phyloP scores from a whole-genome alignment of 2,113 vertebrate genomes.

The Elephas maximus region DNA sequence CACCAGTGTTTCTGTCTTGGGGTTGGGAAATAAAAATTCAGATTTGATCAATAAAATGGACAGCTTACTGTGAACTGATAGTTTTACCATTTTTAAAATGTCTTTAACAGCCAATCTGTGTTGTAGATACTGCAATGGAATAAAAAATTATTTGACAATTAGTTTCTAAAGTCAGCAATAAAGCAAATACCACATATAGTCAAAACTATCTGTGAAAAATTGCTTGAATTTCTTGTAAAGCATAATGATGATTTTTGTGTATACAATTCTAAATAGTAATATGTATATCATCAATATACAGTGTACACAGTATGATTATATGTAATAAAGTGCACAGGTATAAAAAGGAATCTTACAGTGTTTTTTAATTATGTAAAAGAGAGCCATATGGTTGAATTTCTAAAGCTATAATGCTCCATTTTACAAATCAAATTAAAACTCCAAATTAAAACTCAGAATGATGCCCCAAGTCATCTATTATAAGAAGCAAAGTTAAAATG shows the following conservation, averaged over 20 bases:
- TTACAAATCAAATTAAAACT: slow-evolving; percentile 29
- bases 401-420: slow-evolving; percentile 49
- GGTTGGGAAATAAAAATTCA: slow-evolving; percentile 9
- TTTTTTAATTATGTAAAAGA: slow-evolving; percentile 66
- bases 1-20: no score
- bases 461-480: slow-evolving; percentile 8
- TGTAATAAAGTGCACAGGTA: slow-evolving; percentile 39
- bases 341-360: slow-evolving; percentile 46
- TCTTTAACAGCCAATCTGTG: slow-evolving; percentile 28
- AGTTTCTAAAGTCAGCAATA: slow-evolving; percentile 23
- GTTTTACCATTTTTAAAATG: neutral
- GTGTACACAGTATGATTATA: neutral
- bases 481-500: slow-evolving; percentile 68
- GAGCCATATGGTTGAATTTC: slow-evolving; percentile 50
- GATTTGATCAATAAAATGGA: slow-evolving; percentile 33
- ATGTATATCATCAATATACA: neutral
- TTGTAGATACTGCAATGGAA: neutral
- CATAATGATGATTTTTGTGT: slow-evolving; percentile 44
- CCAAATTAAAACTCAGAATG: slow-evolving; percentile 57
- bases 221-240: slow-evolving; percentile 39
- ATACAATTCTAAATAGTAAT: neutral
- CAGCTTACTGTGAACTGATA: neutral
- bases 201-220: slow-evolving; percentile 24
- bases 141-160: slow-evolving; percentile 57
- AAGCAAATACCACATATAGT: neutral